These are phyloP conservation scores for Thunnus thynnus DNA, from an alignment of 2,113 vertebrate species.

Conservation along the genomic window DNA sequence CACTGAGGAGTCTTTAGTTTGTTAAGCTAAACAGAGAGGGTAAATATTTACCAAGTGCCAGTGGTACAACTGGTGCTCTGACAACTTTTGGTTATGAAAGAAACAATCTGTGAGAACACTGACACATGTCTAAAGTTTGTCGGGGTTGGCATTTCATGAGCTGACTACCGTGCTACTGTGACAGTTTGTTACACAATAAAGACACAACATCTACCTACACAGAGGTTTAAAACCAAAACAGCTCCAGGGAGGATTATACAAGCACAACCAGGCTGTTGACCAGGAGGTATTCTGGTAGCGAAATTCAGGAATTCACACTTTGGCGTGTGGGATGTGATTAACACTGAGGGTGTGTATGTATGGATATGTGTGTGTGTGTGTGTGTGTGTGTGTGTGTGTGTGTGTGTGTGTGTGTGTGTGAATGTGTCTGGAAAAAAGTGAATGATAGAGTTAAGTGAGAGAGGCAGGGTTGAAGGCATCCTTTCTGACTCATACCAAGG, in stretches of 20 bases:
- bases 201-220: neutral
- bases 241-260: neutral
- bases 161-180: neutral
- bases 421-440: constrained; percentile 12
- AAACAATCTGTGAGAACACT: constrained; percentile 8
- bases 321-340: neutral
- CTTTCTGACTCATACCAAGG: constrained; percentile 39
- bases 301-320: constrained; percentile 27
- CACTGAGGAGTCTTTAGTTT: constrained; percentile 5
- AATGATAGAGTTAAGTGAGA: neutral
- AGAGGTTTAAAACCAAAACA: neutral
- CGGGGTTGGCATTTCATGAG: neutral
- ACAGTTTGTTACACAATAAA: neutral
- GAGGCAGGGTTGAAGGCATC: constrained; percentile 9
- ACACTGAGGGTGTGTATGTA: neutral
- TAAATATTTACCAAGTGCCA: constrained; percentile 63
- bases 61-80: constrained; percentile 12
- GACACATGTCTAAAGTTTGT: neutral
- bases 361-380: constrained; percentile 2
- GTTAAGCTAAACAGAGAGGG: constrained; percentile 33
- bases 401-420: neutral
- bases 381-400: neutral
- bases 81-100: constrained; percentile 11
- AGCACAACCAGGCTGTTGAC: neutral
- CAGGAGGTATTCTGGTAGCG: constrained; percentile 14